A percentile compares a stretch with the other conserved stretches of the same genome.
These are phyloP conservation scores for Meloe dianella DNA, from an alignment of 2,888 invertebrate species.

Conservation along the genomic window DNA sequence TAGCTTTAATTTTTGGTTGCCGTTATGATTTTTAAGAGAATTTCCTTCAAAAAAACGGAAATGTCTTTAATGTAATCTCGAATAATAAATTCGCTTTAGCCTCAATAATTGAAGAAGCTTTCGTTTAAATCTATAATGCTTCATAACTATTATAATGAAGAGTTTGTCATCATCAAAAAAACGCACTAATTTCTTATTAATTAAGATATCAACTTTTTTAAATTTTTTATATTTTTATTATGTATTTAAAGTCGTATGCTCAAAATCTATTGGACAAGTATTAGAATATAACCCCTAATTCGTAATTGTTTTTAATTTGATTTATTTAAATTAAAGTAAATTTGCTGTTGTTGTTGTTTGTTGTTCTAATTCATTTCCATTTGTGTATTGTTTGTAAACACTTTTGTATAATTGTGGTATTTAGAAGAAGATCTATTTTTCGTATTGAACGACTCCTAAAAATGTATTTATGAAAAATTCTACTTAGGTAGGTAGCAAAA, in stretches of 20 bases:
- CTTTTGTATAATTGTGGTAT: background rate
- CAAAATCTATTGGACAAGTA: conserved; percentile 20
- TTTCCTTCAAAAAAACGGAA: background rate
- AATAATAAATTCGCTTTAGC: conserved; percentile 21
- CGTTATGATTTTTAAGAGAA: background rate
- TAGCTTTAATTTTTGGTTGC: background rate
- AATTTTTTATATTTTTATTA: conserved; percentile 20
- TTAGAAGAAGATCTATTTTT: background rate
- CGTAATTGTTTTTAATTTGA: background rate
- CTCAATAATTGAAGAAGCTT: conserved; percentile 15
- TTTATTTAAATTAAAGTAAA: background rate
- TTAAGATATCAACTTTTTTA: too few relatives aligned
- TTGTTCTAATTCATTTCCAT: background rate
- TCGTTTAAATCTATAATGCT: conserved; percentile 20
- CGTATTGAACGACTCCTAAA: background rate
- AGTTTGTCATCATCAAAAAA: background rate
- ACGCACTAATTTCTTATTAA: background rate
- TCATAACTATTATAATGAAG: background rate
- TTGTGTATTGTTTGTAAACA: too few relatives aligned
- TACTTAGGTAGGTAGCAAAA: conserved; percentile 16
- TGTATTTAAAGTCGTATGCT: conserved; percentile 24
- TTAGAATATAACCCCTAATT: conserved; percentile 23
- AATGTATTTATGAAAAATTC: conserved; percentile 8
- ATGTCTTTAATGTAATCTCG: conserved; percentile 26
- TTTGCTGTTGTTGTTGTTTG: background rate